phyloP scores from a whole-genome alignment of 2,797 vertebrate species.

The Poecilia picta region DNA sequence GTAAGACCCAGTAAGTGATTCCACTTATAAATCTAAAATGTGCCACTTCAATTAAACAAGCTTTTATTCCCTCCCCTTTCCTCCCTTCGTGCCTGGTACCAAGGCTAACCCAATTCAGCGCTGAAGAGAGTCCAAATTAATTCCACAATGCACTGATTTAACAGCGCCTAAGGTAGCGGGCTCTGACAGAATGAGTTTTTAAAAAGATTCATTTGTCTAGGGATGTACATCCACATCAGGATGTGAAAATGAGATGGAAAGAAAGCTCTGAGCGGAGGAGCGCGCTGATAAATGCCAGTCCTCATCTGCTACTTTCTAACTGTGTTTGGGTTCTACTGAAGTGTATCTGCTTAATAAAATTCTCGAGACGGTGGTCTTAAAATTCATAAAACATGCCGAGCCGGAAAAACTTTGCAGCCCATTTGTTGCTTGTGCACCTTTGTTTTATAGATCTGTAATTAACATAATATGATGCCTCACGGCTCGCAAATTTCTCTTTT shows the following conservation, averaged over 20 bases:
- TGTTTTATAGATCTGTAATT: neutral
- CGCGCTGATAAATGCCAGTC: conserved; percentile 53
- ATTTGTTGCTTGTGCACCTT: neutral
- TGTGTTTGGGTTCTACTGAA: conserved; percentile 37
- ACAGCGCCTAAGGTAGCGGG: conserved; percentile 82
- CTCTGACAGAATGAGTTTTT: conserved; percentile 83
- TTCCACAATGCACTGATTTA: conserved; percentile 86
- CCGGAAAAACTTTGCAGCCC: neutral
- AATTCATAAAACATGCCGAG: conserved; percentile 1
- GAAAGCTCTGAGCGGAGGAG: conserved; percentile 57
- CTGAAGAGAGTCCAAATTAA: conserved; percentile 83
- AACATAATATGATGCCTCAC: neutral
- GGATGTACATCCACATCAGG: conserved; percentile 77
- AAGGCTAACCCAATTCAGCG: conserved; percentile 82
- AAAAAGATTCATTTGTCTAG: conserved; percentile 82
- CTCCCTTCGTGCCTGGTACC: conserved; percentile 67
- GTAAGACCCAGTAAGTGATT: conserved; percentile 77
- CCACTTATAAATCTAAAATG: conserved; percentile 82
- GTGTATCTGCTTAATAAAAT: conserved; percentile 7
- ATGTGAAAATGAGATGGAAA: conserved; percentile 71
- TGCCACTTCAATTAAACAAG: conserved; percentile 82
- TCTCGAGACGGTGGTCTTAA: neutral
- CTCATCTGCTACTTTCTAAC: conserved; percentile 53
- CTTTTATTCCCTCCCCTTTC: conserved; percentile 67
- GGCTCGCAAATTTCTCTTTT: neutral